Percentiles rank a stretch among this genome's conserved stretches.
Evolutionary conservation across 2,113 vertebrate genomes (phyloP).

Genomic region (Thomomys bottae): DNA sequence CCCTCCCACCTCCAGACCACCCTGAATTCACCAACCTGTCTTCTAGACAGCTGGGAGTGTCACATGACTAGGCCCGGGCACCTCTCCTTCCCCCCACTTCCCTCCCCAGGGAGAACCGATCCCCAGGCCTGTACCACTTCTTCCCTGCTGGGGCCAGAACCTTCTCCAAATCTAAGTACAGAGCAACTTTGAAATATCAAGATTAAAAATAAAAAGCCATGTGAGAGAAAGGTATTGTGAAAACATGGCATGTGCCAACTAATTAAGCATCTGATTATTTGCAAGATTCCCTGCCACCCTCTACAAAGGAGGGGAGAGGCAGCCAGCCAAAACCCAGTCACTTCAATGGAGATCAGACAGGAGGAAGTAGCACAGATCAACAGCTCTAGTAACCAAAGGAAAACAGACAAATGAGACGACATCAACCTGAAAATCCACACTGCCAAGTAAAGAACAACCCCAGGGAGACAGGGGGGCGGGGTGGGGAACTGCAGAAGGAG

Average conservation of each 20-base stretch:
- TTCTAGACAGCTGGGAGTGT: not conserved
- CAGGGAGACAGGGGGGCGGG: not conserved
- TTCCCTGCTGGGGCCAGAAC: not conserved
- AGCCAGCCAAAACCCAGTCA: not conserved
- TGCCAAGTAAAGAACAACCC: not conserved
- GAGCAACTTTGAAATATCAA: slow-evolving; percentile 37
- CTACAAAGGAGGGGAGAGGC: not conserved
- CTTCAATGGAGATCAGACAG: not conserved
- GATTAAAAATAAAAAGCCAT: not conserved
- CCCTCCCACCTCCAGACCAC: slow-evolving; percentile 63
- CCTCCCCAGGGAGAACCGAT: not conserved
- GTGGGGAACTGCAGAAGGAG: fast-evolving
- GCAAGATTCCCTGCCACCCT: not conserved
- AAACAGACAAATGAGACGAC: not conserved
- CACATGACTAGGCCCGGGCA: not conserved
- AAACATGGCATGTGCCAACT: slow-evolving; percentile 71
- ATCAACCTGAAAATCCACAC: not conserved
- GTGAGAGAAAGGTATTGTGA: slow-evolving; percentile 63
- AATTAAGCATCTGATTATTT: slow-evolving; percentile 68
- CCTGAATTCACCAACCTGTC: slow-evolving; percentile 58
- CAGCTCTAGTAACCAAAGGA: not conserved
- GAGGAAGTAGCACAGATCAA: not conserved
- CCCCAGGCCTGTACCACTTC: not conserved
- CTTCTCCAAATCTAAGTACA: not conserved
- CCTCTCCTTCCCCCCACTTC: not conserved